Evolutionary conservation across 2,888 invertebrate genomes (phyloP), one percentile per base, ranked within the genome.

Genomic region (Leptothorax acervorum): DNA sequence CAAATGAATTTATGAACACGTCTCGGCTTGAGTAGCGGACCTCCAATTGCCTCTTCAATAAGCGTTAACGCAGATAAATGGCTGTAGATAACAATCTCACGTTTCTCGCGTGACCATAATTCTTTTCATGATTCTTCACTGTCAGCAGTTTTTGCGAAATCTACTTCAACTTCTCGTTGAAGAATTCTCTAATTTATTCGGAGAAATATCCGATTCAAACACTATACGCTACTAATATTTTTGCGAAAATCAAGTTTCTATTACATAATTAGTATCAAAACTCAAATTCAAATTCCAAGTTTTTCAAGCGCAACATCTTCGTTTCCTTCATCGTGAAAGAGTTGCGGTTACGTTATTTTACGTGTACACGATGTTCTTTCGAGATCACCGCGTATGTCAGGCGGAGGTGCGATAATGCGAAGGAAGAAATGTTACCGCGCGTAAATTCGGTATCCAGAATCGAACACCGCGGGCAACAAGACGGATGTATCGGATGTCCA

Each of bases 1-100:
- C 65, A 92, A 92, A 93, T 93, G 90, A 93, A 92, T 93, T 92
- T 92, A 92, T 92, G 92, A 90, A 88, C 88, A 85, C 85, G 84
- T 85, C 86, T 60, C 85, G 82, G 82, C 84, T 78, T 84, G 82
- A 39, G 63, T 85, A 84, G 87, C 82, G 86, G 66, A 82, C 87
- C 84, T 88, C 85, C 92, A 92, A 92, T 92, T 91, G 90, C 84
- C 81, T 84, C 82, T 76, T 92, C 90, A 93, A 93, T 91, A 86
- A 85, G 87, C 89, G 87, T 86, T 92, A 93, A 93, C 89, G 87
- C 90, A 92, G 92, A 92, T 89, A 92, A 93, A 92, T 92, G 91
- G 85, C 83, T 76, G 81, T 23, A 76, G 82, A 66, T 85, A 82
- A 88, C 85, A 88, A 86, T 86, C 83, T 73, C 12, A 63, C 73